A percentile compares a stretch with the other conserved stretches of the same genome.
These are phyloP conservation scores for Notodonta dromedarius DNA, from an alignment of 2,888 invertebrate species.

Conservation along the genomic window DNA sequence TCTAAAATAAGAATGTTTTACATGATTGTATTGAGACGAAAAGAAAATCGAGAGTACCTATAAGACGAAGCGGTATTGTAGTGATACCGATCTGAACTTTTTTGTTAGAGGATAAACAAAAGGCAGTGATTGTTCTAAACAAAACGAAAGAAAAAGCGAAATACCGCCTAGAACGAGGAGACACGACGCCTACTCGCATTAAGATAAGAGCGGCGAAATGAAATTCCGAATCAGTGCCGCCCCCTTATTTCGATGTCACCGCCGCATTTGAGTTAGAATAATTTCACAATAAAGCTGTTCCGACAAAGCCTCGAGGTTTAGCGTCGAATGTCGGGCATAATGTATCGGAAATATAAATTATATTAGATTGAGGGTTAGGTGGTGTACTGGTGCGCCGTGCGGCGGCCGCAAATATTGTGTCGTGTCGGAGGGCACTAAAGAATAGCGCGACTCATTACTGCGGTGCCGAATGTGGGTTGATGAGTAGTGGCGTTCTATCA, in stretches of 20 bases:
- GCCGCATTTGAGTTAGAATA: constrained; percentile 50
- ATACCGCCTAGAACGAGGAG: constrained; percentile 37
- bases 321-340: constrained; percentile 62
- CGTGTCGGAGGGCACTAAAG: constrained; percentile 71
- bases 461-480: constrained; percentile 57
- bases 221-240: constrained; percentile 58
- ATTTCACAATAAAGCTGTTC: constrained; percentile 60
- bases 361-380: constrained; percentile 65
- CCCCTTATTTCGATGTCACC: constrained; percentile 58
- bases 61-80: background rate
- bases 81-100: constrained; percentile 21
- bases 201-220: constrained; percentile 62
- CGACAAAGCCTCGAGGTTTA: constrained; percentile 51
- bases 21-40: background rate
- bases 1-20: background rate
- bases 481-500: constrained; percentile 59
- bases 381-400: constrained; percentile 47
- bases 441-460: constrained; percentile 67
- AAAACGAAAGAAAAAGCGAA: constrained; percentile 44
- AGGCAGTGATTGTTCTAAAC: constrained; percentile 32
- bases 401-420: constrained; percentile 47
- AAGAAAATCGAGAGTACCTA: constrained; percentile 3
- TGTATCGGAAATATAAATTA: constrained; percentile 74
- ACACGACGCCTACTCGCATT: constrained; percentile 55
- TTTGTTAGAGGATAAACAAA: constrained; percentile 4